Conservation (phyloP, 1,140 invertebrate species). For the Alviniconcha marisindica region DNA sequence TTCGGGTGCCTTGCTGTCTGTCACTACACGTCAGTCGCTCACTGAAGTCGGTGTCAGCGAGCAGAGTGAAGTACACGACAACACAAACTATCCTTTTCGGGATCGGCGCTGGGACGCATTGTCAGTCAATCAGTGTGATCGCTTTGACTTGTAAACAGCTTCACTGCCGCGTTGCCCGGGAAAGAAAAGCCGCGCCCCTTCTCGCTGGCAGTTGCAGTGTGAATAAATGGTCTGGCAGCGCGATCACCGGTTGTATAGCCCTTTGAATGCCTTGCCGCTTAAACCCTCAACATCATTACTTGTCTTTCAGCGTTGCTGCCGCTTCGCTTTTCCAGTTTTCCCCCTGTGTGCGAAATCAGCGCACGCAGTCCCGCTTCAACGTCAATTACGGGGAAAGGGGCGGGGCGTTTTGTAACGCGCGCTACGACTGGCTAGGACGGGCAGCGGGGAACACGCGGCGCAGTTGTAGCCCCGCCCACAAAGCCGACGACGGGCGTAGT, state of each 20-base stretch:
- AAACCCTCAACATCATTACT: constrained; percentile 18
- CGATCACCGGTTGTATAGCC: constrained; percentile 30
- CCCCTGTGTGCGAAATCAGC: neutral
- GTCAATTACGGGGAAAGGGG: constrained; percentile 15
- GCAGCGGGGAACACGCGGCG: neutral
- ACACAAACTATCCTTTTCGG: no score
- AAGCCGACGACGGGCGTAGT: no score
- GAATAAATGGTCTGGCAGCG: constrained; percentile 20
- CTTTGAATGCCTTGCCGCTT: neutral
- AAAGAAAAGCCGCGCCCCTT: constrained; percentile 34
- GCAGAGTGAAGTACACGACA: no score
- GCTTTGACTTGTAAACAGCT: no score
- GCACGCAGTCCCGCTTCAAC: neutral
- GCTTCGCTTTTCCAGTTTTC: neutral
- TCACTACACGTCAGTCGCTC: no score
- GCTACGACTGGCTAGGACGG: neutral
- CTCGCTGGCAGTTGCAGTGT: neutral
- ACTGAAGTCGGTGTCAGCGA: no score
- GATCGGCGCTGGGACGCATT: no score
- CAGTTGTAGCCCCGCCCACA: neutral
- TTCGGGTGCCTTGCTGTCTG: no score
- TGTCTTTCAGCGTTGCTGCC: neutral
- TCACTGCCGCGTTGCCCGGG: no score
- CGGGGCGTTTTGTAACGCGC: constrained; percentile 28
- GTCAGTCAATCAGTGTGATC: no score